Evolutionary conservation across 2,113 vertebrate genomes (phyloP).

Genomic region (Leucopsar rothschildi): DNA sequence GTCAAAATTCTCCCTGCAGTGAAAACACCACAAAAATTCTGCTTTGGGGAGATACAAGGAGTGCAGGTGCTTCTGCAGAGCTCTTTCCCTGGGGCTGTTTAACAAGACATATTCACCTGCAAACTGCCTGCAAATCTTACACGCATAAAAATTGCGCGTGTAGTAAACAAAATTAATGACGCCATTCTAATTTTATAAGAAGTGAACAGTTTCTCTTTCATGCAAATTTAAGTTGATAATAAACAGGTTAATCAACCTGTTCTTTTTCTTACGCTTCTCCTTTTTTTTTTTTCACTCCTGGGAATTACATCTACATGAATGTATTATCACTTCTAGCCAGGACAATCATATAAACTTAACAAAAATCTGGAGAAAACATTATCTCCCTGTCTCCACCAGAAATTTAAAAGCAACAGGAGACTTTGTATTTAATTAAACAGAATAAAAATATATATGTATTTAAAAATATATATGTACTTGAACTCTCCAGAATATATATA

Average conservation of each 20-base stretch:
- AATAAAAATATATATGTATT: not conserved
- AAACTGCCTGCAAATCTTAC: not conserved
- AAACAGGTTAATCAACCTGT: slow-evolving; percentile 1
- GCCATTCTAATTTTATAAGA: slow-evolving; percentile 15
- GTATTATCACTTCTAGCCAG: not conserved
- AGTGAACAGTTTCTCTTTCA: slow-evolving; percentile 15
- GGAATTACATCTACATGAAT: not conserved
- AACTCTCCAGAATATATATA: not conserved
- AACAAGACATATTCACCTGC: not conserved
- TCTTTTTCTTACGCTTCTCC: not conserved
- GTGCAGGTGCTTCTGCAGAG: not conserved
- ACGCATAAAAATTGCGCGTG: not conserved
- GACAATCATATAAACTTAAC: not conserved
- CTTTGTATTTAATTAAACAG: not conserved
- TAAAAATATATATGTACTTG: not conserved
- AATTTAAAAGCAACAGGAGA: not conserved
- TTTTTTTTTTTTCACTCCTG: not conserved
- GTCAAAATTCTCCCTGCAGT: not conserved
- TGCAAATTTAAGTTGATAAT: slow-evolving; percentile 24
- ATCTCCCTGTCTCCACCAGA: not conserved
- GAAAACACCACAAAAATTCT: not conserved
- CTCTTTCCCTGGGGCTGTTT: not conserved
- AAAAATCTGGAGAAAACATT: not conserved
- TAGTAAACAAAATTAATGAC: slow-evolving; percentile 50
- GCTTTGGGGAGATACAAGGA: not conserved